phyloP scores from a whole-genome alignment of 2,113 vertebrate genomes.

The Coptodon bakossiorum region DNA sequence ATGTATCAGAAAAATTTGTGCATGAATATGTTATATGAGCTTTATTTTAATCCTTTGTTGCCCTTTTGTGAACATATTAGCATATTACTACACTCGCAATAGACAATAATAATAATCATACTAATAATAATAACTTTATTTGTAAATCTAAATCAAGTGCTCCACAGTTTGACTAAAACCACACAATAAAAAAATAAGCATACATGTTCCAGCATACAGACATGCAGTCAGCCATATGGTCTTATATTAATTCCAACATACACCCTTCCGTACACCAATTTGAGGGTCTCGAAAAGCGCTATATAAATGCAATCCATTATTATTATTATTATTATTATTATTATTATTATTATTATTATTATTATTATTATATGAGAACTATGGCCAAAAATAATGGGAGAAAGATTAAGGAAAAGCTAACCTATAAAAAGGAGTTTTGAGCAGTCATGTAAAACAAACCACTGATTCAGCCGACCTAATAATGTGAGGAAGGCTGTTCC shows the following conservation, averaged over 20 bases:
- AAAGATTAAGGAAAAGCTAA: background rate
- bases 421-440: background rate
- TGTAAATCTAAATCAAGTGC: background rate
- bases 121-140: background rate
- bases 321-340: background rate
- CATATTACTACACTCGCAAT: background rate
- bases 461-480: background rate
- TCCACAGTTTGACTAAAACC: background rate
- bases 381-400: background rate
- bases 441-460: background rate
- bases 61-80: background rate
- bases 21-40: background rate
- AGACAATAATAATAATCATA: background rate
- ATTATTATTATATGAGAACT: background rate
- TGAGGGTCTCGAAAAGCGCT: accelerated
- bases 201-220: background rate
- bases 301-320: background rate
- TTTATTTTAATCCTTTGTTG: background rate
- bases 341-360: background rate
- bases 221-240: background rate
- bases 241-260: background rate
- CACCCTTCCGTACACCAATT: background rate
- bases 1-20: background rate
- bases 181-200: background rate
- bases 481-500: background rate